phyloP scores from a whole-genome alignment of 37 sponge, comb jelly and placozoan species.

The Bolinopsis microptera region DNA sequence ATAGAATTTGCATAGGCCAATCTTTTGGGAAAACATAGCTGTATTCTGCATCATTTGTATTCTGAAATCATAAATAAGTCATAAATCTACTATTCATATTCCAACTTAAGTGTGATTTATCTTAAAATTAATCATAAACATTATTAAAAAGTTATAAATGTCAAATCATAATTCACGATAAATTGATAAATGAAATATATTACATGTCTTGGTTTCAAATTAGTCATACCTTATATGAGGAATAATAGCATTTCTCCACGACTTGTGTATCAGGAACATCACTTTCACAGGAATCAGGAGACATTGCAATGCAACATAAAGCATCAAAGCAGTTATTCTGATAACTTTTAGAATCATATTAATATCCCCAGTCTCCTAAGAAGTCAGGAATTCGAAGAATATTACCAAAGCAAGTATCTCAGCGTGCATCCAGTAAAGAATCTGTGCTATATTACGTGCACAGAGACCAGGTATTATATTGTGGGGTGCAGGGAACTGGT shows the following conservation, averaged over 20 bases:
- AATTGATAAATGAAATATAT: too few species aligned
- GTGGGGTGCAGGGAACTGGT: too few species aligned
- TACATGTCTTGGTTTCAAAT: too few species aligned
- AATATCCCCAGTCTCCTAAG: too few species aligned
- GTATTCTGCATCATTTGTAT: slow-evolving; percentile 45
- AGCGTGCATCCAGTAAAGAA: too few species aligned
- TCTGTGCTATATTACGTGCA: too few species aligned
- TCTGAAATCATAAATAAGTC: slow-evolving; percentile 26
- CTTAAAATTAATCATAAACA: background rate
- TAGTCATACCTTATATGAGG: slow-evolving; percentile 7
- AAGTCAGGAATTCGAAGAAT: too few species aligned
- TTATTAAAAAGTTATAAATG: background rate
- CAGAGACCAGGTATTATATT: too few species aligned
- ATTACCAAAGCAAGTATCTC: too few species aligned
- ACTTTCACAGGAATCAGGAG: background rate
- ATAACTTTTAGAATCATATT: too few species aligned
- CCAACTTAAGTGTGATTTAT: background rate
- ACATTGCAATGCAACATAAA: background rate
- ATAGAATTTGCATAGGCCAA: slow-evolving; percentile 40
- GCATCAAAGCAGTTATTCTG: background rate
- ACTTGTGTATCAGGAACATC: background rate
- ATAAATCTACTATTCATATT: background rate
- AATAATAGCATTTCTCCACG: background rate
- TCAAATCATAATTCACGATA: too few species aligned
- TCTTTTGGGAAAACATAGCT: slow-evolving; percentile 3